Percentiles rank a stretch among this genome's conserved stretches.
Conservation (phyloP, 2,113 vertebrate genomes). For the Lophotis ruficrista region DNA sequence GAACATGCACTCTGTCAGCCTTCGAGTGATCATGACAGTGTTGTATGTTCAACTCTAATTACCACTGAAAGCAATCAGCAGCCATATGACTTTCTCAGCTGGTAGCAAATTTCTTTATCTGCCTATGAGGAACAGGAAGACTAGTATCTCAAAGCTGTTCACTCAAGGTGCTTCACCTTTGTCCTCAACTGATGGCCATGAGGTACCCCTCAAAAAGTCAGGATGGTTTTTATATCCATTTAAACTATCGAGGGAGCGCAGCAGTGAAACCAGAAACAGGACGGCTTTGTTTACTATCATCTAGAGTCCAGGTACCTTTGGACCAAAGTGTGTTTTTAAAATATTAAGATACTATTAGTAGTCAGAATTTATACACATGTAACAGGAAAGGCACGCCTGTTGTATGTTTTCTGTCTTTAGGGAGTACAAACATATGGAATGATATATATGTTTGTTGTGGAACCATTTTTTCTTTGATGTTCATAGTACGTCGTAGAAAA, state of each 20-base stretch:
- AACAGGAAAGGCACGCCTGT: not conserved
- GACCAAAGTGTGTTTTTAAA: not conserved
- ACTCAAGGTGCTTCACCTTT: not conserved
- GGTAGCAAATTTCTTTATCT: not conserved
- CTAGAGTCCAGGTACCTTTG: not conserved
- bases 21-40: not conserved
- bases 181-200: not conserved
- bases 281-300: not conserved
- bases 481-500: not conserved
- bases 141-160: not conserved
- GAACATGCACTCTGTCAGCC: not conserved
- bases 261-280: not conserved
- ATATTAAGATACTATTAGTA: not conserved
- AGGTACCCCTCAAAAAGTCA: not conserved
- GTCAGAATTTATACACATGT: not conserved
- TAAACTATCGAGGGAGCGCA: not conserved
- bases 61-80: not conserved
- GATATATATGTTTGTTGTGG: not conserved
- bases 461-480: not conserved
- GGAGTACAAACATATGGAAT: not conserved
- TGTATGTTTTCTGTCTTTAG: not conserved
- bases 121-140: not conserved
- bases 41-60: not conserved
- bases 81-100: not conserved
- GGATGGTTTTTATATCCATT: not conserved